Evolutionary conservation across 2,888 invertebrate genomes (phyloP).

Genomic region (Calameuta pallipes): DNA sequence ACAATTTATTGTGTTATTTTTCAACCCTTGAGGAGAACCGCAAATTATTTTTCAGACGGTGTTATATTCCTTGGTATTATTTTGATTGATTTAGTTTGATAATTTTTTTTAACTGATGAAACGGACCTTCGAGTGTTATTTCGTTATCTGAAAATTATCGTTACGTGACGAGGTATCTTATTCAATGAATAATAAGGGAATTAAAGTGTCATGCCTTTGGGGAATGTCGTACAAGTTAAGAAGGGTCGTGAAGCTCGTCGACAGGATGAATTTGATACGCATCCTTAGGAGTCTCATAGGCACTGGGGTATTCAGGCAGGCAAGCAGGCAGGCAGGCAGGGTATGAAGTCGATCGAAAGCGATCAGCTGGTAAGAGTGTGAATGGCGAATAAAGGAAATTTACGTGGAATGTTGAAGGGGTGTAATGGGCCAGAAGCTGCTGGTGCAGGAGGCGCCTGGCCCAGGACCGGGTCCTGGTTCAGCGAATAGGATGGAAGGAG

Average conservation of each 20-base stretch:
- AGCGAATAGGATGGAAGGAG: slow-evolving; percentile 60
- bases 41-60: not conserved
- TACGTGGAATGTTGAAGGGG: slow-evolving; percentile 51
- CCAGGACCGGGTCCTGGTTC: slow-evolving; percentile 43
- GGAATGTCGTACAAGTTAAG: not conserved
- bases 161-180: not conserved
- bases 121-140: not conserved
- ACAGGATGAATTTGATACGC: slow-evolving; percentile 29
- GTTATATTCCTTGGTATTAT: not conserved
- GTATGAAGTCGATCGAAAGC: not conserved
- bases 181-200: not conserved
- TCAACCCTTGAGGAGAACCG: not conserved
- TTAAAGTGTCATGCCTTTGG: not conserved
- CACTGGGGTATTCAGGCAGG: not conserved
- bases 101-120: not conserved
- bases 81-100: not conserved
- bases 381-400: slow-evolving; percentile 4
- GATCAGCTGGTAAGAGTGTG: not conserved
- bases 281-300: slow-evolving; percentile 22
- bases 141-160: not conserved
- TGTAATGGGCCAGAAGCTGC: slow-evolving; percentile 64
- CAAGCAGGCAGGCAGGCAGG: not conserved
- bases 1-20: not conserved
- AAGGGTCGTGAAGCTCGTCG: slow-evolving; percentile 12
- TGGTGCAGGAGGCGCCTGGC: slow-evolving; percentile 62